phyloP scores from a whole-genome alignment of 2,888 invertebrate genomes.

The Apocheima hispidaria region DNA sequence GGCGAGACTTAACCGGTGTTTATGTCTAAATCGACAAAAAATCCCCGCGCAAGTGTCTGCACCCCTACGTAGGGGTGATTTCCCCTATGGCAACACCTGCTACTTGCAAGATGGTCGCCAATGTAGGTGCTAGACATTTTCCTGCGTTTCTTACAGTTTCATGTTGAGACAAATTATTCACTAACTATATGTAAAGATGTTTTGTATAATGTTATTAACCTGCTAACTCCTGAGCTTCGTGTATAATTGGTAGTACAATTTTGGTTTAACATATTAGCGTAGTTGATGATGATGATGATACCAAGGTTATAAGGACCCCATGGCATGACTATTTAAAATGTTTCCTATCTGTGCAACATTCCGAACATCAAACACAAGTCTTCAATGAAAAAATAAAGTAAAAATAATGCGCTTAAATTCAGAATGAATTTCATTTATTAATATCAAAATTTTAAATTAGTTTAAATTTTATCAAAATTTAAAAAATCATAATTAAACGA shows the following conservation, averaged over 20 bases:
- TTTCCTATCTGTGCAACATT: no score
- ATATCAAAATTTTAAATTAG: not conserved
- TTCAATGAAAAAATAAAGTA: no score
- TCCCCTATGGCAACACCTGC: slow-evolving; percentile 63
- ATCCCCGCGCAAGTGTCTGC: slow-evolving; percentile 55
- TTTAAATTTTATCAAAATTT: not conserved
- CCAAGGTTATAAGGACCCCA: no score
- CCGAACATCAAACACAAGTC: no score
- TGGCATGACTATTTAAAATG: no score
- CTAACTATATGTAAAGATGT: no score
- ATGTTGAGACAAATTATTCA: not conserved
- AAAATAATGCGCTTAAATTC: no score
- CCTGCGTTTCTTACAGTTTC: slow-evolving; percentile 30
- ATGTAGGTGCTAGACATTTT: slow-evolving; percentile 59
- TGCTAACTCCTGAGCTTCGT: no score
- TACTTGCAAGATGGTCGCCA: slow-evolving; percentile 60
- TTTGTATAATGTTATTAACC: no score
- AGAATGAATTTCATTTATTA: not conserved
- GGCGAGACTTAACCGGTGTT: slow-evolving; percentile 64
- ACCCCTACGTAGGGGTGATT: slow-evolving; percentile 50
- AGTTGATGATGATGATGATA: no score
- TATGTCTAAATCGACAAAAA: slow-evolving; percentile 76
- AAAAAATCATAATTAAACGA: not conserved
- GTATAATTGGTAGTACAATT: no score
- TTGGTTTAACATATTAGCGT: no score